Base-by-base conservation (phyloP, 2,113 vertebrate species). In the Pachycephala philippinensis region DNA sequence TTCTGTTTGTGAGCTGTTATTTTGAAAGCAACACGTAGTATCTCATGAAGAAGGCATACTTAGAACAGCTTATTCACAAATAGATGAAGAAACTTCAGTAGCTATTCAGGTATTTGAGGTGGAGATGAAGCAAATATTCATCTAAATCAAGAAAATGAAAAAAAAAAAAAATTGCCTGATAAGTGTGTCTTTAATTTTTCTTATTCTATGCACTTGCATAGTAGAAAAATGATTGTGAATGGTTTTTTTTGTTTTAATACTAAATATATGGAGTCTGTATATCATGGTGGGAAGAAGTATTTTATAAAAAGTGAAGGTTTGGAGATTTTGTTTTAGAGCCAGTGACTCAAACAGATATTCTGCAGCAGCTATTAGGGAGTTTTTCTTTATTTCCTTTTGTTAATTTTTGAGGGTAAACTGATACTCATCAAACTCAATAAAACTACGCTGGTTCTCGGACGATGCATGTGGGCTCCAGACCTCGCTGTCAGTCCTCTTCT, bases 401-500 rank as follows among this genome's bases (percentile, higher is more conserved):
- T 95, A 65, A 84, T 90, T 96, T 94, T 52, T 63, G 68, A 86
- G 75, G 15, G 78, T 92, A 89, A 94, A 80, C 71, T 22, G 85
- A 84, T 93, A 85, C 71, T 71, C 23, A 0, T 75, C 63, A 77
- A 93, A 80, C 53, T 77, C 52, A 12, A 44, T 92, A 77, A 76
- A 95, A 81, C n/a, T 84, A 0, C 1, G 1, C 49, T 75, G 50
- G 64, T 77, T 74, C 33, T 87, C 4, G 33, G n/a, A 31, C 3
- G 1, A 47, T 66, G 90, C 93, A 90, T 95, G 93, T 97, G 96
- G 93, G 92, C 72, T 96, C 93, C 95, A 95, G 93, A 89, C 77
- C 68, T 37, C 11, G 80, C 88, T 92, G 86, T 94, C 90, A 94
- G 71, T 87, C 76, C 30, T 63, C 10, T 86, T 89, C 33, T 76